These are phyloP conservation scores for Hemithea aestivaria DNA, from an alignment of 2,888 invertebrate genomes.

Conservation along the genomic window DNA sequence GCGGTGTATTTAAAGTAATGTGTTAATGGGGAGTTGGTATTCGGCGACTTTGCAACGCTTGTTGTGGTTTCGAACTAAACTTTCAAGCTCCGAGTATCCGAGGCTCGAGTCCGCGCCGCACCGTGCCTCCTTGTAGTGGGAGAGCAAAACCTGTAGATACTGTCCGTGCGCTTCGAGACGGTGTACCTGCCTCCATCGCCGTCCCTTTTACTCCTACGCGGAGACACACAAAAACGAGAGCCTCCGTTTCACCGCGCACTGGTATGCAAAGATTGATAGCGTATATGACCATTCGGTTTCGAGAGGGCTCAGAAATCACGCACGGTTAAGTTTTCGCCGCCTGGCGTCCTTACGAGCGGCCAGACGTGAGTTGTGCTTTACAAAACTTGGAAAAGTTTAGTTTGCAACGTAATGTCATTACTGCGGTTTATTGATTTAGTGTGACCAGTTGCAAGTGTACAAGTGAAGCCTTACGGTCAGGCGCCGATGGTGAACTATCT, in stretches of 20 bases:
- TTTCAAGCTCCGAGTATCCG: slow-evolving; percentile 59
- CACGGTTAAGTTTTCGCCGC: slow-evolving; percentile 76
- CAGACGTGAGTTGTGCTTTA: slow-evolving; percentile 45
- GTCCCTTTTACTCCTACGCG: slow-evolving; percentile 65
- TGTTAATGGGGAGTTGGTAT: slow-evolving; percentile 25
- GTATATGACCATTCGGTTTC: slow-evolving; percentile 78
- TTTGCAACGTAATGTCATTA: slow-evolving; percentile 56
- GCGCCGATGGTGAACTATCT: slow-evolving; percentile 40
- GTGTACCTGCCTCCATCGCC: slow-evolving; percentile 60
- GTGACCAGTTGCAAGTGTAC: slow-evolving; percentile 49
- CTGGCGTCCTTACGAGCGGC: slow-evolving; percentile 72
- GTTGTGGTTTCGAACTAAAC: slow-evolving; percentile 63
- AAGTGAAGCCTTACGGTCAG: slow-evolving; percentile 58
- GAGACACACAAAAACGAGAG: slow-evolving; percentile 40
- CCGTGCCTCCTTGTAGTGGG: slow-evolving; percentile 75
- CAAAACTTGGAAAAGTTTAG: slow-evolving; percentile 50
- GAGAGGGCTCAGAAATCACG: slow-evolving; percentile 76
- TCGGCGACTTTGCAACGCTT: slow-evolving; percentile 52
- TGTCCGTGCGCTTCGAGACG: slow-evolving; percentile 69
- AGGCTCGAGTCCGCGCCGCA: slow-evolving; percentile 69
- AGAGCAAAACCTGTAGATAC: slow-evolving; percentile 78
- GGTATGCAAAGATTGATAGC: slow-evolving; percentile 80
- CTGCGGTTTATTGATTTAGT: slow-evolving; percentile 55
- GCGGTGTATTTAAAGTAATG: slow-evolving; percentile 25
- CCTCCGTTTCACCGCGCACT: slow-evolving; percentile 70